Evolutionary conservation across 2,113 vertebrate species (phyloP), one percentile per base, ranked within the genome.

Genomic region (Ivindomyrus marchei): DNA sequence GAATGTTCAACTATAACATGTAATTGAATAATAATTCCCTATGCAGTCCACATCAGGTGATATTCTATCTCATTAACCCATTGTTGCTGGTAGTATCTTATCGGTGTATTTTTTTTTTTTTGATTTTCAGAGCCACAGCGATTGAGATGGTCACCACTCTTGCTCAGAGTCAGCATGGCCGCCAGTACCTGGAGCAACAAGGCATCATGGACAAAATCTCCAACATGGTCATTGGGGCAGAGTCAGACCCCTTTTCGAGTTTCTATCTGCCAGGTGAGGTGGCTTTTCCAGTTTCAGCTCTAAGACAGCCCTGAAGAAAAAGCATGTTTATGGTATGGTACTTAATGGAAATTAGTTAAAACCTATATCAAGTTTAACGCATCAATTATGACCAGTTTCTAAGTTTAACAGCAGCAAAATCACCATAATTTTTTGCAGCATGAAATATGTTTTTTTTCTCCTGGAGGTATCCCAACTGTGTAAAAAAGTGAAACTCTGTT

Each of bases 71-170:
- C 80, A 31, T 80, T 19, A 21, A 39, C n/a, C 13, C 49, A 36
- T 17, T 66, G 10, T 19, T 46, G 24, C 5, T 13, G 24, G 42
- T 49, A 50, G 10, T 46, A 4, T 19, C 27, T 46, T 21, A 15
- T 89, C 1, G 3, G 24, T 89, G 7, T 27, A n/a, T n/a, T 46
- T 46, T n/a, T 49, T 47, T 85, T 31, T 27, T 0, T 45, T 46
- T 91, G 49, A 50, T n/a, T 27, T 90, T 9, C 92, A 99, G 98
- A 94, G 97, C 96, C 15, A 98, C 98, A 0, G 97, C 98, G 36
- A 95, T 98, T 88, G 98, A 99, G 95, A 99, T 98, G 97, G 96
- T 99, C 92, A 98, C 97, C 0, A 93, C 92, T 0, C 93, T 99
- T 58, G 97, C 97, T 6, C 93, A 94, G 31, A 97, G 95, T 46